Conservation (phyloP, 2,888 invertebrate genomes). For the Callyntrura guangdongensis region DNA sequence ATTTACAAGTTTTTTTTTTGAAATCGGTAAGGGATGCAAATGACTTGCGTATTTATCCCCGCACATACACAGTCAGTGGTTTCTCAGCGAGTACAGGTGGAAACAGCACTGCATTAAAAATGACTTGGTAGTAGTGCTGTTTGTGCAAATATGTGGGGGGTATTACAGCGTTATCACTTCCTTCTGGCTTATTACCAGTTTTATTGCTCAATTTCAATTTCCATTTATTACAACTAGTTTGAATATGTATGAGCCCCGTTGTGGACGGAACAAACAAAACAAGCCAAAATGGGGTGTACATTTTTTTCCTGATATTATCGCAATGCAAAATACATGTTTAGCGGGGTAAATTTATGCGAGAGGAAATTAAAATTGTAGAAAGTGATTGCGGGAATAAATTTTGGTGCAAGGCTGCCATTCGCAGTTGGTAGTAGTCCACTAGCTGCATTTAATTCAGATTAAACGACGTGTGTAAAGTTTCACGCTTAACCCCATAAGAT, state of each 20-base stretch:
- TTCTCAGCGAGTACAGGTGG: too few relatives aligned
- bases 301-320: neutral
- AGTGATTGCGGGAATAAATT: conserved; percentile 1
- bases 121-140: too few relatives aligned
- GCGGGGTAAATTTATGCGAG: neutral
- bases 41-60: neutral
- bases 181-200: too few relatives aligned
- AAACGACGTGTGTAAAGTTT: conserved; percentile 18
- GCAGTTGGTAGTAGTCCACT: neutral
- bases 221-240: too few relatives aligned
- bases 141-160: too few relatives aligned
- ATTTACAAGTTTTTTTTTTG: conserved; percentile 27
- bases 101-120: too few relatives aligned
- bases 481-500: conserved; percentile 17
- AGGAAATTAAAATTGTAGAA: conserved; percentile 17
- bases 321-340: neutral
- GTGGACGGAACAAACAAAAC: too few relatives aligned
- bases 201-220: too few relatives aligned
- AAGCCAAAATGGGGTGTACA: too few relatives aligned
- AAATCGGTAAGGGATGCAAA: conserved; percentile 3
- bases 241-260: too few relatives aligned
- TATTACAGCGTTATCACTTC: too few relatives aligned
- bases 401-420: neutral
- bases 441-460: neutral
- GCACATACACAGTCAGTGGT: too few relatives aligned